Conservation (phyloP, 2,797 vertebrate genomes). For the Characodon lateralis region DNA sequence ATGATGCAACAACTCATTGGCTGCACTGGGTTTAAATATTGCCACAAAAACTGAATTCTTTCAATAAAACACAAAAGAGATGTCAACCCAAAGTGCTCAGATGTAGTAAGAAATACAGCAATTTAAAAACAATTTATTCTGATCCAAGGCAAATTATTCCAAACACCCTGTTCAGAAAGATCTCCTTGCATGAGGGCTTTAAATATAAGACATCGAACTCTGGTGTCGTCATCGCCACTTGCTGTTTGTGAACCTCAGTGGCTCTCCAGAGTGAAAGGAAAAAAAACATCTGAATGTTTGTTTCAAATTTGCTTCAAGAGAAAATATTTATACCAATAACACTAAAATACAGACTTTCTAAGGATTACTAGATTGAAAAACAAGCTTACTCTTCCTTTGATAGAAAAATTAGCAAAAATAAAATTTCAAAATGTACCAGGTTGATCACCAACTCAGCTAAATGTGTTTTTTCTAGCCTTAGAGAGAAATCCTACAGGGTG, state of each 20-base stretch:
- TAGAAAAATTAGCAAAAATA: not conserved
- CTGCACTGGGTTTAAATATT: not conserved
- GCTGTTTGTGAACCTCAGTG: not conserved
- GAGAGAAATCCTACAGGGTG: too few species aligned
- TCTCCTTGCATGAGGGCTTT: not conserved
- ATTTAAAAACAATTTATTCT: fast-evolving
- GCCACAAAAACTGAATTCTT: not conserved
- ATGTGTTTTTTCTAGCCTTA: too few species aligned
- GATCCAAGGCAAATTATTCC: not conserved
- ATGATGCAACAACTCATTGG: not conserved
- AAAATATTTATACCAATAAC: not conserved
- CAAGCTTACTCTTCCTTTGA: not conserved
- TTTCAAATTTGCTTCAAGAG: not conserved
- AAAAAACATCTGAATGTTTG: not conserved
- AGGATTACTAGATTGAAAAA: not conserved
- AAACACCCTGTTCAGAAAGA: not conserved
- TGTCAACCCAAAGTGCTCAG: not conserved
- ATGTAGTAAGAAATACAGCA: not conserved
- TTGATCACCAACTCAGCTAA: too few species aligned
- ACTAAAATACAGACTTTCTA: not conserved
- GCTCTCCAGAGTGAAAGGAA: not conserved
- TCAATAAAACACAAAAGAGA: not conserved
- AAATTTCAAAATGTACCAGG: too few species aligned
- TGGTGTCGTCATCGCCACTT: not conserved
- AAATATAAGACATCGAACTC: not conserved